phyloP scores from a whole-genome alignment of 2,888 invertebrate species.

The Craniophora ligustri region DNA sequence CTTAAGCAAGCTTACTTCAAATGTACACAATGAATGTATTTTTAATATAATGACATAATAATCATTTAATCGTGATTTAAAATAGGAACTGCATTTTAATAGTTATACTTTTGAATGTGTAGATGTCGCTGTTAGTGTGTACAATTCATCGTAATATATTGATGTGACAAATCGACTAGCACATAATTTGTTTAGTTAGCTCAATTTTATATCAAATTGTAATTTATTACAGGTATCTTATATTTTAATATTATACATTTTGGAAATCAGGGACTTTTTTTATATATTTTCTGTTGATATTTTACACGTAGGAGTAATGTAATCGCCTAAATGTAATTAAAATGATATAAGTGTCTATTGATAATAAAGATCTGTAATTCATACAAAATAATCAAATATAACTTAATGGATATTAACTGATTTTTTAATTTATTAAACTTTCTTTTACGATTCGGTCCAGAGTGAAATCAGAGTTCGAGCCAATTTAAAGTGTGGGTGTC shows the following conservation, averaged over 20 bases:
- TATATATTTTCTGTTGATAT: constrained; percentile 3
- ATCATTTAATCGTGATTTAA: constrained; percentile 17
- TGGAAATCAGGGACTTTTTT: constrained; percentile 13
- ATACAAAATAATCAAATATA: constrained; percentile 31
- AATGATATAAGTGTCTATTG: constrained; percentile 16
- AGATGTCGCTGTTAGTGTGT: constrained; percentile 7
- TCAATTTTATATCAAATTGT: constrained; percentile 11
- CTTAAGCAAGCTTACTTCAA: constrained; percentile 18
- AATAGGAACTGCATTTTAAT: constrained; percentile 15
- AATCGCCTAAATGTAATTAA: constrained; percentile 14
- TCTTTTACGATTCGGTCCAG: too few relatives aligned
- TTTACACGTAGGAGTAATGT: constrained; percentile 12
- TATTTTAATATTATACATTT: constrained; percentile 17
- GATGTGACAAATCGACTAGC: constrained; percentile 24
- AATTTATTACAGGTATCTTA: constrained; percentile 12
- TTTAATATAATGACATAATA: constrained; percentile 16
- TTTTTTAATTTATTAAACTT: constrained; percentile 14
- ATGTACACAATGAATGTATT: constrained; percentile 12
- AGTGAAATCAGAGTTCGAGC: too few relatives aligned
- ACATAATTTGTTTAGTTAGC: constrained; percentile 20
- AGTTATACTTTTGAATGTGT: constrained; percentile 26
- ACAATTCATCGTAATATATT: neutral
- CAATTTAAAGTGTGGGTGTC: too few relatives aligned
- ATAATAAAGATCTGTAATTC: constrained; percentile 16
- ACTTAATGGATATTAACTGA: constrained; percentile 8